Evolutionary conservation across 2,797 vertebrate genomes (phyloP), one percentile per base, ranked within the genome.

Genomic region (Halcyon badia): DNA sequence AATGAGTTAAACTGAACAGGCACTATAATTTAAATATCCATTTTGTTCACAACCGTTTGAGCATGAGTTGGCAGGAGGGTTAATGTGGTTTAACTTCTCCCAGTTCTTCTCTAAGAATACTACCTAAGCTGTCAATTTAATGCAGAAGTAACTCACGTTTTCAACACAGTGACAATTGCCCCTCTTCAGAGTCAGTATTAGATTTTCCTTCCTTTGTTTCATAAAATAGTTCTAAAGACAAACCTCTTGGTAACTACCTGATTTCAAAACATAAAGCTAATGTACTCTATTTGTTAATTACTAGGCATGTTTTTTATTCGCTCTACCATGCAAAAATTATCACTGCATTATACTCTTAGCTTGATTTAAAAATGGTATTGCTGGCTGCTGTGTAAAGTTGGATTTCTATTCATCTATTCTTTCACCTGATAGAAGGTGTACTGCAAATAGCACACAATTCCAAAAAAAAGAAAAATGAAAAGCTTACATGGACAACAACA

Each of bases 181-280:
- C 42, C 75, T 21, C n/a, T 86, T 39, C 39, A 35, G n/a, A 37
- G 13, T 70, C 78, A 83, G 21, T 46, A 19, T 5, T 3, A 1
- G n/a, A 51, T 66, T 90, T 88, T 90, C 31, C n/a, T 77, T 91
- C 51, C 64, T 86, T 79, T 42, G 58, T 60, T 83, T 71, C 26
- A 37, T 66, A 51, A 56, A 76, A 76, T 3, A 81, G n/a, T 75
- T 90, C 71, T 58, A 81, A 94, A 72, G 51, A 56, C 39, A 94
- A 83, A 76, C 20, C 35, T 82, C 39, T 65, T 42, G 54, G 61
- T 92, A 88, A 52, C 8, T 31, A 35, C 54, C 57, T 58, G 46
- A 72, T 89, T 93, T 92, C 54, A 76, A 90, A 94, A 78, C 30
- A 44, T 52, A 71, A 89, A 92, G 78, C n/a, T 80, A 51, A 94